A percentile compares a stretch with the other conserved stretches of the same genome.
These are phyloP conservation scores for Pardosa pseudoannulata DNA, from an alignment of 2,888 invertebrate species.

Conservation along the genomic window DNA sequence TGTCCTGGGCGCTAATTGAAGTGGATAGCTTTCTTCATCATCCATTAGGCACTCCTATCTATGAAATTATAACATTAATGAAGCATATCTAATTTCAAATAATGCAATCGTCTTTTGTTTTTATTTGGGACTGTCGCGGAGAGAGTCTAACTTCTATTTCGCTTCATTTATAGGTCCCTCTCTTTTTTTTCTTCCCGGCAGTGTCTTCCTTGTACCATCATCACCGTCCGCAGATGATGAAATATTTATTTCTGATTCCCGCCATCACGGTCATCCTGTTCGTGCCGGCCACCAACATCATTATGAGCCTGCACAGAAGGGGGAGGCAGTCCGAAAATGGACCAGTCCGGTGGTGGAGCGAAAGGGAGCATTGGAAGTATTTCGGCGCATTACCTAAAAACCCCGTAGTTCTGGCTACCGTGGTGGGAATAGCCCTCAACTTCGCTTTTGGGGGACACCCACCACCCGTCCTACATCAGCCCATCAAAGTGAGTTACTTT, in stretches of 20 bases:
- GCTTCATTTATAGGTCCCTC: too few species aligned
- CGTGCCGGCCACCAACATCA: constrained; percentile 32
- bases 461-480: constrained; percentile 27
- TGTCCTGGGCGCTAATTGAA: too few species aligned
- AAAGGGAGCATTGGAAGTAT: not conserved
- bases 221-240: constrained; percentile 45
- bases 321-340: not conserved
- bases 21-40: too few species aligned
- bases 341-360: not conserved
- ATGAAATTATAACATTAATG: too few species aligned
- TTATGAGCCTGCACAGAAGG: constrained; percentile 30
- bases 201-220: constrained; percentile 50
- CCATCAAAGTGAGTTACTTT: constrained; percentile 54
- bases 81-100: too few species aligned
- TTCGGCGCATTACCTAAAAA: not conserved
- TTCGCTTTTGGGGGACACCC: constrained; percentile 26
- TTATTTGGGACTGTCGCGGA: too few species aligned
- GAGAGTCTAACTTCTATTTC: too few species aligned
- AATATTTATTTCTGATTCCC: constrained; percentile 64
- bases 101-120: too few species aligned
- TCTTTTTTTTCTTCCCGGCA: constrained; percentile 13
- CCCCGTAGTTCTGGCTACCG: constrained; percentile 36
- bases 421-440: constrained; percentile 34
- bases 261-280: constrained; percentile 40
- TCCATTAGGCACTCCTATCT: too few species aligned